A percentile compares a stretch with the other conserved stretches of the same genome.
These are phyloP conservation scores for Podarcis raffonei DNA, from an alignment of 2,113 vertebrate species.

Conservation along the genomic window DNA sequence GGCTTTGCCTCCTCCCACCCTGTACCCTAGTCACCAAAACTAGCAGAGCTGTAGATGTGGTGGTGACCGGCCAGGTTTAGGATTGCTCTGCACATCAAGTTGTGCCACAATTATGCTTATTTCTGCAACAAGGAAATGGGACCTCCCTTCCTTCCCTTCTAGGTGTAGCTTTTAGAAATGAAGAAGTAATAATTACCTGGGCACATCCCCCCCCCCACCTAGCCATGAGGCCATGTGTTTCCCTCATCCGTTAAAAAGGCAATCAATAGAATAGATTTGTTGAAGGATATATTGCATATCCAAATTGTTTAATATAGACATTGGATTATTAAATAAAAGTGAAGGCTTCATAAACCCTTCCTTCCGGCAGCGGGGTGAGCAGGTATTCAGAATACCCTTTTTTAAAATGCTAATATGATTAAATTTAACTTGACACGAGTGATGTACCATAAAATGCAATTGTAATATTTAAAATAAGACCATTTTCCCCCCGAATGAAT, in stretches of 20 bases:
- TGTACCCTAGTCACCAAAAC: too few relatives aligned
- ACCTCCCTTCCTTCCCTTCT: neutral
- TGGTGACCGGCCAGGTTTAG: too few relatives aligned
- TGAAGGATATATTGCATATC: constrained; percentile 28
- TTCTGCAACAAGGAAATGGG: constrained; percentile 9
- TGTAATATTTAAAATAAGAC: constrained; percentile 59
- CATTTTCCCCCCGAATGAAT: constrained; percentile 52
- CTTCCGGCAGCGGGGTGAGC: constrained; percentile 47
- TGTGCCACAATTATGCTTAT: neutral
- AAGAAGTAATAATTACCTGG: constrained; percentile 10
- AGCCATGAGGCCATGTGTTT: constrained; percentile 29
- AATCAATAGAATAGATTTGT: constrained; percentile 50
- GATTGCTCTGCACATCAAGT: constrained; percentile 3
- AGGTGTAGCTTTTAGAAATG: neutral
- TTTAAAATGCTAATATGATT: constrained; percentile 52
- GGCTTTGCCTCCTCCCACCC: too few relatives aligned
- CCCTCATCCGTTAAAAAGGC: constrained; percentile 42
- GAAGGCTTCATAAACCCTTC: constrained; percentile 52
- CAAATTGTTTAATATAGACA: constrained; percentile 54
- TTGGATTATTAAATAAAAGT: constrained; percentile 59
- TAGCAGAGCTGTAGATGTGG: too few relatives aligned
- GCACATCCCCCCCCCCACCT: neutral
- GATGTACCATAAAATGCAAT: constrained; percentile 48
- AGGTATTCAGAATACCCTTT: constrained; percentile 28
- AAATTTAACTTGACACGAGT: constrained; percentile 62